Conservation (phyloP, 2,113 vertebrate species). For the Anas platyrhynchos region DNA sequence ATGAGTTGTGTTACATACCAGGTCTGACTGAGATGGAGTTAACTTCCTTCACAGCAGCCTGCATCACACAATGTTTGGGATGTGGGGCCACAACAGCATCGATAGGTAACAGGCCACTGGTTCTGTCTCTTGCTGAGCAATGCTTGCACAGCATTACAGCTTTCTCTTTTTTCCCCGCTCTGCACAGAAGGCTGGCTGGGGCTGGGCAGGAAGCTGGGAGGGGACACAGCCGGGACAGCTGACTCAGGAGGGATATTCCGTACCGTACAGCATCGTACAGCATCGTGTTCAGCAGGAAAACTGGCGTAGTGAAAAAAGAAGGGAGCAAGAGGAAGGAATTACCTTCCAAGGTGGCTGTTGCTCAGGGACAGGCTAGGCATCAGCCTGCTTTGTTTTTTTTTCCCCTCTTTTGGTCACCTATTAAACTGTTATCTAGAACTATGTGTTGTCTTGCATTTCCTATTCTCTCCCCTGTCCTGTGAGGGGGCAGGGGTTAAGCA, state of each 20-base stretch:
- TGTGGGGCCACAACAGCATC: neutral
- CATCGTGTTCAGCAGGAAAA: neutral
- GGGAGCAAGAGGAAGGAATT: neutral
- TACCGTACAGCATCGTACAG: too few species aligned
- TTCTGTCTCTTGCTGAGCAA: neutral
- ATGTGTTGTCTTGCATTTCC: neutral
- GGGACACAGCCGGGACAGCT: neutral
- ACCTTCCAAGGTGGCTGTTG: neutral
- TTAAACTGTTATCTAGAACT: neutral
- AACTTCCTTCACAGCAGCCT: neutral
- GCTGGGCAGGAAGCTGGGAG: neutral
- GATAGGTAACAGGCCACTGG: neutral
- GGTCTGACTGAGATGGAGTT: neutral
- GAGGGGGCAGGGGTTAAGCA: neutral
- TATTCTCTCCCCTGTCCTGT: fast-evolving
- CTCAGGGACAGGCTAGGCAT: neutral
- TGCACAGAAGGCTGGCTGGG: neutral
- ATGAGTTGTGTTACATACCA: fast-evolving
- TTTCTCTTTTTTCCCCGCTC: neutral
- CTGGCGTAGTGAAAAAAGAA: neutral
- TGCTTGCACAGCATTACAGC: neutral
- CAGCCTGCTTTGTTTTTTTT: neutral
- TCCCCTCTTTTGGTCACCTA: neutral
- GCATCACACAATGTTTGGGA: neutral
- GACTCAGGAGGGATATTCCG: fast-evolving